phyloP scores from a whole-genome alignment of 1,140 invertebrate genomes.

The Sycobia sp. region DNA sequence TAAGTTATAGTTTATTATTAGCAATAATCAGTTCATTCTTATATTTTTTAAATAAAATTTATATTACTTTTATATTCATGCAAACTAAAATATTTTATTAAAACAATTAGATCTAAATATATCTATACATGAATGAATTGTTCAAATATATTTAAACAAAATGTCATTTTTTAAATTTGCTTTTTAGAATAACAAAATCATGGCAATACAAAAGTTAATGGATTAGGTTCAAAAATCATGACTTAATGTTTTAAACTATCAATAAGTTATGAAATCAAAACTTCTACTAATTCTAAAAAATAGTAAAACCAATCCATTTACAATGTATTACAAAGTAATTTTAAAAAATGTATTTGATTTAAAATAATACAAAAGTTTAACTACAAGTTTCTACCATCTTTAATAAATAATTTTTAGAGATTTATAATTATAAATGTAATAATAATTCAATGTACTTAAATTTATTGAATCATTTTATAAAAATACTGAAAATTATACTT shows the following conservation, averaged over 20 bases:
- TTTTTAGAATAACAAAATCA: not conserved
- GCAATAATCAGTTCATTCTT: no score
- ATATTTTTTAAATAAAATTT: not conserved
- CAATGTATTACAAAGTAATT: no score
- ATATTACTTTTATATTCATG: slow-evolving; percentile 13
- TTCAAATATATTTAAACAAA: slow-evolving; percentile 36
- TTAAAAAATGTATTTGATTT: slow-evolving; percentile 14
- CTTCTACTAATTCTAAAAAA: slow-evolving; percentile 15
- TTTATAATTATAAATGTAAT: not conserved
- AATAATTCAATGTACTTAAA: no score
- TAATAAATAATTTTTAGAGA: slow-evolving; percentile 4
- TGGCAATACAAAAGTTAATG: not conserved
- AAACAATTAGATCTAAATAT: slow-evolving; percentile 10
- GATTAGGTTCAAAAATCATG: no score
- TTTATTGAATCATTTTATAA: no score
- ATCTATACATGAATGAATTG: slow-evolving; percentile 20
- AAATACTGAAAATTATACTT: not conserved
- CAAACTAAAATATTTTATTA: slow-evolving; percentile 29
- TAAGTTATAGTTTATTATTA: no score
- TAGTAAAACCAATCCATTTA: slow-evolving; percentile 28
- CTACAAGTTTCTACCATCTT: slow-evolving; percentile 34
- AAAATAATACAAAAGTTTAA: slow-evolving; percentile 25
- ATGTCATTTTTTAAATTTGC: slow-evolving; percentile 14
- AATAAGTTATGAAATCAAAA: slow-evolving; percentile 18
- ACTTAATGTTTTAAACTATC: slow-evolving; percentile 29